Conservation (phyloP, 2,888 invertebrate genomes). For the Artemia sinica region DNA sequence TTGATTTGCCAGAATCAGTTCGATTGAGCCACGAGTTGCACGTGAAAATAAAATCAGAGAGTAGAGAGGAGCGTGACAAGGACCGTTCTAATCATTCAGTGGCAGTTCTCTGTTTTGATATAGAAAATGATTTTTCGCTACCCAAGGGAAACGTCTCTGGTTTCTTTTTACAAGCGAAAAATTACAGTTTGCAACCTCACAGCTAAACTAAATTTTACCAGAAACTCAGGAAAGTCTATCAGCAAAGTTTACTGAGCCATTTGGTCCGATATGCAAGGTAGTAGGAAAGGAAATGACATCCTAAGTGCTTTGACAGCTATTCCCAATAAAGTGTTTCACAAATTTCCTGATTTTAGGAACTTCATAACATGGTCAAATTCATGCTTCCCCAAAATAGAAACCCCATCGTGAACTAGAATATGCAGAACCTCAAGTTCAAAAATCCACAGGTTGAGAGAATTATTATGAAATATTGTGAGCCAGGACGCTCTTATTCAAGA, state of each 20-base stretch:
- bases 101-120: slow-evolving; percentile 5
- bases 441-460: not conserved
- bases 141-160: not conserved
- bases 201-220: slow-evolving; percentile 4
- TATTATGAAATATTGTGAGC: not conserved
- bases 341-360: not conserved
- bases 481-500: not conserved
- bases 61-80: not conserved
- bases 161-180: not conserved
- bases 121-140: slow-evolving; percentile 1
- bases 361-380: slow-evolving; percentile 1
- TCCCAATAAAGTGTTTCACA: not conserved
- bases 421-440: not conserved
- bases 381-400: slow-evolving; percentile 11
- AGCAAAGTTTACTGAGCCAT: slow-evolving; percentile 6
- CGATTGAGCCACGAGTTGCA: not conserved
- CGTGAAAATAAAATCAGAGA: not conserved
- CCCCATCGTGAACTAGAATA: not conserved
- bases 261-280: not conserved
- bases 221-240: not conserved
- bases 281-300: not conserved
- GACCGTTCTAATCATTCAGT: slow-evolving; percentile 5
- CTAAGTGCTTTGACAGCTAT: slow-evolving; percentile 4
- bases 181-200: not conserved
- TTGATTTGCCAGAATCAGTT: slow-evolving; percentile 12